Evolutionary conservation across 2,888 invertebrate species (phyloP).

Genomic region (Hypomecis atomaria): DNA sequence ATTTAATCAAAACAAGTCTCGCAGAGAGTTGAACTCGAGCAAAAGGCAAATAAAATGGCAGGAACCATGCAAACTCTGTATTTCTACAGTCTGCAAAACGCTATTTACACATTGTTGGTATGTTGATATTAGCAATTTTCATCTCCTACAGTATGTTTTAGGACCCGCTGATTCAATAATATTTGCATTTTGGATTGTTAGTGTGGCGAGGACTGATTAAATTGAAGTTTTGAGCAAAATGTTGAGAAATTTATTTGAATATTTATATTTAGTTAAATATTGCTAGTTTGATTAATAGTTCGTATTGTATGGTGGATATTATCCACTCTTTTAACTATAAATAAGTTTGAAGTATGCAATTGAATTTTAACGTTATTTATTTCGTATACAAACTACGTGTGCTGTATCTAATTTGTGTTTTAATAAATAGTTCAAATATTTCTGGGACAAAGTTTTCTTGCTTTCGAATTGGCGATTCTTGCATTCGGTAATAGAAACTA

Average conservation of each 20-base stretch:
- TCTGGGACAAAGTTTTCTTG: too few relatives aligned
- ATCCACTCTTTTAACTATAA: too few relatives aligned
- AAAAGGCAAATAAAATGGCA: constrained; percentile 26
- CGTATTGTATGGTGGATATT: too few relatives aligned
- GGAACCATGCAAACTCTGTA: constrained; percentile 15
- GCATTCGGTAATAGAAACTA: too few relatives aligned
- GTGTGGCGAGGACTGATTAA: constrained; percentile 19
- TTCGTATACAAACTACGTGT: too few relatives aligned
- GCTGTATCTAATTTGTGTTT: too few relatives aligned
- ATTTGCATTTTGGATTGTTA: constrained; percentile 37
- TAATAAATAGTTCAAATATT: too few relatives aligned
- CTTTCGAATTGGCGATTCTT: too few relatives aligned
- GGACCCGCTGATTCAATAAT: constrained; percentile 35
- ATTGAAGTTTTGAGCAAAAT: constrained; percentile 26
- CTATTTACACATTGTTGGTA: constrained; percentile 33
- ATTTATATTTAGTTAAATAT: neutral
- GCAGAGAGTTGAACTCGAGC: constrained; percentile 7
- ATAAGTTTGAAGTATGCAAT: too few relatives aligned
- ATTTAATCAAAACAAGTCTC: constrained; percentile 19
- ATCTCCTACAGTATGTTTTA: constrained; percentile 30
- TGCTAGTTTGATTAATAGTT: too few relatives aligned
- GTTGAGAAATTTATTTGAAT: neutral
- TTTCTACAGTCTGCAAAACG: constrained; percentile 27
- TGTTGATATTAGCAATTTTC: constrained; percentile 44
- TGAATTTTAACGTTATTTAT: too few relatives aligned